Base-by-base conservation (phyloP, 2,888 invertebrate genomes). In the Hermaeophaga mercurialis region DNA sequence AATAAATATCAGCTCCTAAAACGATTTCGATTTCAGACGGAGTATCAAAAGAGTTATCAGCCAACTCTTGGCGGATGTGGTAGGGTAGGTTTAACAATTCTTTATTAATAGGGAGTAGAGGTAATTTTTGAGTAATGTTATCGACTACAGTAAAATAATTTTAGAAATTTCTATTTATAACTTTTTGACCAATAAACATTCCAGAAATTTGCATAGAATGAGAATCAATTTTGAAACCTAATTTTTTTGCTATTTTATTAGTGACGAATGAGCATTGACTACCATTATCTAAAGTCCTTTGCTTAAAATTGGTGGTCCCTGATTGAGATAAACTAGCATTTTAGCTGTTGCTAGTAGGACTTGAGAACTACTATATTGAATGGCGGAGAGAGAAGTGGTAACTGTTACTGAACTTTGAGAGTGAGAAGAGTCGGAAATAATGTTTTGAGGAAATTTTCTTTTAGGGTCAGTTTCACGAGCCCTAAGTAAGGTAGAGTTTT, bases 1-100 rank as follows among this genome's bases (percentile, higher is more conserved):
- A 44, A 44, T 26, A 44, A 7, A 44, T 26, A 9, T 44, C 28
- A 3, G 44, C 28, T 4, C 44, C 44, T 17, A 44, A 17, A 5
- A 44, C 17, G 2, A 44, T 17, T 6, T 28, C 28, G 2, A 44
- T 28, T 9, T 44, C 33, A 12, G 33, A 11, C 3, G 33, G 33
- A 2, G 7, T 4, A 12, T 33, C 12, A 14, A 33, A 33, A 4
- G 2, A 6, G 3, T 33, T 7, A 33, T 33, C 33, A 11, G 33
- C 33, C 3, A 33, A 5, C 3, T 33, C 14, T 14, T 12, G 11
- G 11, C 2, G 4, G 14, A 12, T 12, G 12, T 12, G 3, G 3
- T 3, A 12, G 14, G 33, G 33, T 3, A 33, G 11, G 2, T 11
- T 11, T 12, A 33, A 14, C 2, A 14, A 12, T 4, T 33, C 7